Conservation (phyloP, 1,140 invertebrate species). For the Scaptomyza graminum region DNA sequence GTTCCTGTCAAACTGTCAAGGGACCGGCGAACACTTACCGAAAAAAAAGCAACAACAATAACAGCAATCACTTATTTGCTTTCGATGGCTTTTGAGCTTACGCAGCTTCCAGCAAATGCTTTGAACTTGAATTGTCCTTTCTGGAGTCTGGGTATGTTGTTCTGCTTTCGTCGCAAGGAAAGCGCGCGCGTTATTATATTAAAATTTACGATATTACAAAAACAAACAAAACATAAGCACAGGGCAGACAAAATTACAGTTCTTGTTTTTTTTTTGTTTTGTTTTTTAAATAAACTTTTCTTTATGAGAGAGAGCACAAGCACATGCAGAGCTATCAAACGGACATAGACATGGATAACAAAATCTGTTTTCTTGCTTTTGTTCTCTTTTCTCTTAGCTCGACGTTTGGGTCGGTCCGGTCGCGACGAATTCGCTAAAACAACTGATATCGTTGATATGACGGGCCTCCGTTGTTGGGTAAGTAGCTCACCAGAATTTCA, state of each 20-base stretch:
- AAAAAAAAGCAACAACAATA: constrained; percentile 31
- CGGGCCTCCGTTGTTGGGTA: constrained; percentile 69
- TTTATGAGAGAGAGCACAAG: constrained; percentile 12
- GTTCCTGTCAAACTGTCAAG: constrained; percentile 44
- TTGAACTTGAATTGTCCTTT: constrained; percentile 76
- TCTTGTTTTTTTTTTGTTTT: constrained; percentile 17
- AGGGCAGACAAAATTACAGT: constrained; percentile 66
- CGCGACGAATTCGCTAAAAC: constrained; percentile 76
- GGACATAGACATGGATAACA: constrained; percentile 50
- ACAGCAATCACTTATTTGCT: constrained; percentile 34
- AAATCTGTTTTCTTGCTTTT: constrained; percentile 46
- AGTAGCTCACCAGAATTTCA: constrained; percentile 61
- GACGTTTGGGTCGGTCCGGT: constrained; percentile 53
- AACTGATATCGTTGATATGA: constrained; percentile 80
- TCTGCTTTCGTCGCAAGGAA: constrained; percentile 43
- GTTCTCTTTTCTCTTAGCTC: constrained; percentile 17
- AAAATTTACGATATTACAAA: constrained; percentile 61
- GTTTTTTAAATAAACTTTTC: neutral
- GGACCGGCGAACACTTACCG: constrained; percentile 64
- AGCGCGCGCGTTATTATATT: constrained; percentile 66
- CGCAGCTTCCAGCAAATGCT: constrained; percentile 56
- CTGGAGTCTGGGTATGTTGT: constrained; percentile 21
- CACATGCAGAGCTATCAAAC: constrained; percentile 42
- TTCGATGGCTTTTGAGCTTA: neutral
- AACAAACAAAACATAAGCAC: neutral